Percentiles rank a stretch among this genome's conserved stretches.
phyloP scores from a whole-genome alignment of 2,888 invertebrate genomes.

The Piscicola geometra region DNA sequence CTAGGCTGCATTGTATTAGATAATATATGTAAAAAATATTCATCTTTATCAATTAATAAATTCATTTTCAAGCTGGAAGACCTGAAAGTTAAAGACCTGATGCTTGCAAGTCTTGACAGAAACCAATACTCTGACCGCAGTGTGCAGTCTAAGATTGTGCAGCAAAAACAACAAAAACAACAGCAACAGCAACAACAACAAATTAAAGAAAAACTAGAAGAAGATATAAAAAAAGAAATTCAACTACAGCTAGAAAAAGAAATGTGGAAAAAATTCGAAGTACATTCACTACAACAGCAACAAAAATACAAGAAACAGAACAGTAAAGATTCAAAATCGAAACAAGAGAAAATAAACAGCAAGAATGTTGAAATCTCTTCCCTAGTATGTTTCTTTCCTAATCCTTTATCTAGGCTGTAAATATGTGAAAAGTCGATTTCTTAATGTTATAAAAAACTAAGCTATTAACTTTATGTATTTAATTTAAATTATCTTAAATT shows the following conservation, averaged over 20 bases:
- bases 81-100: constrained; percentile 23
- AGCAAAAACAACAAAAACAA: constrained; percentile 22
- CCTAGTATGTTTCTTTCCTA: too few relatives aligned
- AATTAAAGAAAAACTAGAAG: constrained; percentile 9
- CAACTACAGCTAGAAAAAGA: not conserved
- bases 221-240: constrained; percentile 33
- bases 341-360: constrained; percentile 39
- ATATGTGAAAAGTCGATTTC: too few relatives aligned
- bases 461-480: too few relatives aligned
- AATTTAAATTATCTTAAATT: too few relatives aligned
- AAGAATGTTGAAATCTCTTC: not conserved
- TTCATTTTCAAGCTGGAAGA: constrained; percentile 19
- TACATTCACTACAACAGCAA: not conserved
- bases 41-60: too few relatives aligned
- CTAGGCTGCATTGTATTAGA: too few relatives aligned
- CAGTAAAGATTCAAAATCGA: not conserved
- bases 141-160: constrained; percentile 15
- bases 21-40: too few relatives aligned
- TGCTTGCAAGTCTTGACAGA: constrained; percentile 23
- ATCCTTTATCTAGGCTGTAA: too few relatives aligned
- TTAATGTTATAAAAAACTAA: too few relatives aligned
- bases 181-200: constrained; percentile 15
- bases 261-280: not conserved
- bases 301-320: not conserved
- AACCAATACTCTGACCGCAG: constrained; percentile 28